Base-by-base conservation (phyloP, 2,888 invertebrate species). In the Folsomia candida region DNA sequence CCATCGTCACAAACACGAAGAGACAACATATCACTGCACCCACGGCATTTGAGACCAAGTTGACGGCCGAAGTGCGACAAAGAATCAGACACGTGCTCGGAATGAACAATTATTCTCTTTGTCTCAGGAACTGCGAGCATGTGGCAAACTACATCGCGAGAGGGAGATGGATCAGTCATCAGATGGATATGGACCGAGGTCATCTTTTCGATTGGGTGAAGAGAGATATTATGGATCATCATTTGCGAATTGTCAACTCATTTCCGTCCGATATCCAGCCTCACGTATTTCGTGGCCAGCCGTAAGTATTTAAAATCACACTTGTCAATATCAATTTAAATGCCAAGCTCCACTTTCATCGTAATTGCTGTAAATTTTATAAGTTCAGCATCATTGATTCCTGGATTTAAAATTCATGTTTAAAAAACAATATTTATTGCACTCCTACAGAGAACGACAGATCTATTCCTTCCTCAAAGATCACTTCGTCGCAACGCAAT, bases 121-220 rank as follows among this genome's bases (percentile, higher is more conserved):
- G 66, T 27, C 58, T 70, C 2, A 18, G 70, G n/a, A 70, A 70
- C 51, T 66, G 60, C 26, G 70, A 70, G 51, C 70, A 70, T 29
- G 70, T 70, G 2, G 70, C 70, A 2, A 70, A 70, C 28, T 70
- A 70, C 28, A 51, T 70, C 22, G 65, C 66, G 27, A 60, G 61
- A 0, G 70, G 51, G 9, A 20, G 61, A 1, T 70, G 70, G 70
- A 20, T 60, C 2, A 66, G 70, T 28, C 51, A 3, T 2, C 62
- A 62, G n/a, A 62, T 62, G 62, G 62, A 62, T 22, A 4, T 26
- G 24, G 28, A 11, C 3, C 6, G 14, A 14, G 62, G 62, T 3
- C 2, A 9, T 18, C 62, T 62, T 2, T 28, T 62, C 28, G 18
- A 28, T 18, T 62, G 18, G 20, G 18, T 26, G 27, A 60, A 57